A percentile compares a stretch with the other conserved stretches of the same genome.
Conservation (phyloP, 2,888 invertebrate genomes). For the Pyralis farinalis region DNA sequence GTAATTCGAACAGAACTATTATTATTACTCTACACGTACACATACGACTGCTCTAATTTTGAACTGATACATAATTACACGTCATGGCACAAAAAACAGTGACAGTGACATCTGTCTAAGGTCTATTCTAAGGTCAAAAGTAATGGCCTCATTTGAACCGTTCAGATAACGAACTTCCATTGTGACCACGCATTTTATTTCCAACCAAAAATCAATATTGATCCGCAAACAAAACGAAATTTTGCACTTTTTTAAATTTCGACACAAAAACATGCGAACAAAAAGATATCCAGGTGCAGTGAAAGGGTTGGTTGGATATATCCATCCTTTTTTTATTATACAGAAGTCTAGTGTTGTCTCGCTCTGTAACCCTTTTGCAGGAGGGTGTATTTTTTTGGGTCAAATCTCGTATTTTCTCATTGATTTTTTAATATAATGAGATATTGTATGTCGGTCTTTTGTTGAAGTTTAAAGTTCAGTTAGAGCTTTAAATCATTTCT, state of each 20-base stretch:
- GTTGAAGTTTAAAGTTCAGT: constrained; percentile 45
- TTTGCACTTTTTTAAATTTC: constrained; percentile 75
- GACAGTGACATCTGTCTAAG: constrained; percentile 31
- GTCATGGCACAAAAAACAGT: background rate
- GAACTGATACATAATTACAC: background rate
- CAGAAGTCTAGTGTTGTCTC: constrained; percentile 32
- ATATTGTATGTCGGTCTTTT: constrained; percentile 71
- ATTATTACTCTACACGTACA: too few species aligned
- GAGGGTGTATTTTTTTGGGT: constrained; percentile 69
- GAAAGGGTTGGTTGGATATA: constrained; percentile 60
- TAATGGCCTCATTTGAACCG: constrained; percentile 61
- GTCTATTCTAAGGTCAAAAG: constrained; percentile 36
- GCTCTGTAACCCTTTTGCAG: constrained; percentile 64
- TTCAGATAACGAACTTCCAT: constrained; percentile 69
- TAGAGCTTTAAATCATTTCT: constrained; percentile 34
- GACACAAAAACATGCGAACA: constrained; percentile 46
- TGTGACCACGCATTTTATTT: constrained; percentile 41
- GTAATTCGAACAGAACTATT: too few species aligned
- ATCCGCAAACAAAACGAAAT: constrained; percentile 61
- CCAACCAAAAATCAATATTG: constrained; percentile 74
- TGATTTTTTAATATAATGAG: constrained; percentile 69
- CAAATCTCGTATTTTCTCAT: constrained; percentile 74
- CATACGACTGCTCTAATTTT: background rate
- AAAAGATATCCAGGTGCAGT: constrained; percentile 70
- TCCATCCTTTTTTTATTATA: constrained; percentile 35